A percentile compares a stretch with the other conserved stretches of the same genome.
These are phyloP conservation scores for Leptobrachium ailaonicum DNA, from an alignment of 2,113 vertebrate genomes.

Conservation along the genomic window DNA sequence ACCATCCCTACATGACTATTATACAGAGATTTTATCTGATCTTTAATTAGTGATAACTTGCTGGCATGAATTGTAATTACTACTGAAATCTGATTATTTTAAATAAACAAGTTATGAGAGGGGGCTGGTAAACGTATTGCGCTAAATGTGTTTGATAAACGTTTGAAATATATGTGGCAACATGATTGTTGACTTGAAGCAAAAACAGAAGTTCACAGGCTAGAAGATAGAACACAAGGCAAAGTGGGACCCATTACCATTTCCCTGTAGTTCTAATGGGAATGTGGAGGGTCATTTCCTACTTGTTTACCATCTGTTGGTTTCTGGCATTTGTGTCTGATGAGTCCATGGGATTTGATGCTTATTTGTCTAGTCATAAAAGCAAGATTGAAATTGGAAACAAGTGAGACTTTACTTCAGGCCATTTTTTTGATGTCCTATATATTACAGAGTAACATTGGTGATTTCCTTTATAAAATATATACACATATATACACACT, in stretches of 20 bases:
- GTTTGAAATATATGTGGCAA: slow-evolving; percentile 72
- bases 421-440: neutral
- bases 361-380: slow-evolving; percentile 65
- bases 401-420: neutral
- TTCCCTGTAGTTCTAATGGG: slow-evolving; percentile 74
- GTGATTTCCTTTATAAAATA: neutral
- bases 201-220: slow-evolving; percentile 71
- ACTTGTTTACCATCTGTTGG: slow-evolving; percentile 74
- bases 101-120: slow-evolving; percentile 73
- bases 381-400: slow-evolving; percentile 47
- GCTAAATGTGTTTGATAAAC: slow-evolving; percentile 73
- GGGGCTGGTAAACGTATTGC: slow-evolving; percentile 68
- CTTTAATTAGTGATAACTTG: slow-evolving; percentile 77
- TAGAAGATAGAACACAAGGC: slow-evolving; percentile 69
- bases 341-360: slow-evolving; percentile 64
- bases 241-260: slow-evolving; percentile 70
- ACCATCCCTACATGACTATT: slow-evolving; percentile 66
- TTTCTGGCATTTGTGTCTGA: slow-evolving; percentile 67
- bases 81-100: slow-evolving; percentile 72
- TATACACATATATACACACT: too few species aligned
- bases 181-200: slow-evolving; percentile 67
- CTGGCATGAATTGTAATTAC: slow-evolving; percentile 75
- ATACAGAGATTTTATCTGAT: slow-evolving; percentile 68
- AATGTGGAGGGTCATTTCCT: slow-evolving; percentile 71
- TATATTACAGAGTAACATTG: neutral